Conservation (phyloP, 2,113 vertebrate species). For the Hiodon tergisus region DNA sequence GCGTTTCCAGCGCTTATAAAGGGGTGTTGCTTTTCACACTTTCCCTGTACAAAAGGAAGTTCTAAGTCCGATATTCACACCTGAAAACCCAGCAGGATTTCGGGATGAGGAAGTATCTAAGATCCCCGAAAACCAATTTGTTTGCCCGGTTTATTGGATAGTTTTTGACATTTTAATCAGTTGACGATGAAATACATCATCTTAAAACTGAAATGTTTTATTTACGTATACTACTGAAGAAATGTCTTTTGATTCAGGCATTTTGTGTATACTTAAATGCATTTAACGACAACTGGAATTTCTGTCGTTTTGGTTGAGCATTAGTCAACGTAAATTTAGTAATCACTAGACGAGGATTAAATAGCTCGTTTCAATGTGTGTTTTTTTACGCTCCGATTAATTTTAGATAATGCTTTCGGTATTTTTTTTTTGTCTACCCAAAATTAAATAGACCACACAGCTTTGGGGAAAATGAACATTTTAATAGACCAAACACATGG, state of each 20-base stretch:
- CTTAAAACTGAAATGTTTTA: too few species aligned
- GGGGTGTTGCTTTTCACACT: constrained; percentile 33
- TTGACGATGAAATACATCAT: neutral
- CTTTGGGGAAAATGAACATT: neutral
- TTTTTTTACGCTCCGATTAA: too few species aligned
- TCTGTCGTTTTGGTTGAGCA: neutral
- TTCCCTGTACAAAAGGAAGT: constrained; percentile 38
- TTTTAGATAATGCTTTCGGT: too few species aligned
- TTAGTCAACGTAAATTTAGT: too few species aligned
- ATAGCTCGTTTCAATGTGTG: neutral
- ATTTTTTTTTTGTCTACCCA: too few species aligned
- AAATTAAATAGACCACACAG: neutral
- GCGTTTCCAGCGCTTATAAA: constrained; percentile 14
- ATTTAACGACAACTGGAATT: too few species aligned
- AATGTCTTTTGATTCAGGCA: too few species aligned
- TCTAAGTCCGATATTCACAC: constrained; percentile 47
- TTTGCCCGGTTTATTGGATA: neutral
- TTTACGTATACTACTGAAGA: too few species aligned
- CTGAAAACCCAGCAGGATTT: constrained; percentile 46
- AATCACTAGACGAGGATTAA: neutral
- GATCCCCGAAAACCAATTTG: neutral
- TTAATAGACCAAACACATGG: constrained; percentile 22
- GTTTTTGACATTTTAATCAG: neutral
- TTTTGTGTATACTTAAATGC: too few species aligned
- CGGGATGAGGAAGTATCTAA: constrained; percentile 28